Percentiles rank a stretch among this genome's conserved stretches.
Evolutionary conservation across 2,113 vertebrate species (phyloP).

Genomic region (Isichthys henryi): DNA sequence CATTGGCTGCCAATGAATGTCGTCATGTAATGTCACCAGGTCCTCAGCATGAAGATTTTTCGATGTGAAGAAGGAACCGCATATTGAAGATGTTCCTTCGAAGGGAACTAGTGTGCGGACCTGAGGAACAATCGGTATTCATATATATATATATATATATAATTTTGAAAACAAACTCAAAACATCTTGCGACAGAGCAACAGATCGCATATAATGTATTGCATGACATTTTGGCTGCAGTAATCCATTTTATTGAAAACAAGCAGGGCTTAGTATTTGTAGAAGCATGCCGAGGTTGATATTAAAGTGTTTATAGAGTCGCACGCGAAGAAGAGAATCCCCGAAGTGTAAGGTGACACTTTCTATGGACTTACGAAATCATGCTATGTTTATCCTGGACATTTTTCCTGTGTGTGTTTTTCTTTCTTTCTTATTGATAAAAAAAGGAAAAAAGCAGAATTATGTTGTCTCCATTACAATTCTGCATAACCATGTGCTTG

Average conservation of each 20-base stretch:
- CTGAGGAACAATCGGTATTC: neutral
- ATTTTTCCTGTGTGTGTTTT: neutral
- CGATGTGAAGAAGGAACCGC: neutral
- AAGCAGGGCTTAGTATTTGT: neutral
- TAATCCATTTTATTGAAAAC: conserved; percentile 9
- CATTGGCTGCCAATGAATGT: neutral
- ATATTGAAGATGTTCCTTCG: neutral
- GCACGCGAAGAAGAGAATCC: neutral
- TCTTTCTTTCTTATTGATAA: neutral
- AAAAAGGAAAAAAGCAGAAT: neutral
- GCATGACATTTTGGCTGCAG: neutral
- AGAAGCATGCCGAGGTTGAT: conserved; percentile 5
- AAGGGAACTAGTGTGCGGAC: neutral
- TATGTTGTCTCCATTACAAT: neutral
- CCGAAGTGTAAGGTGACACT: neutral
- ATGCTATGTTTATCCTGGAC: neutral
- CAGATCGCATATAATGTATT: neutral
- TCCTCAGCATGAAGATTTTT: too few species aligned
- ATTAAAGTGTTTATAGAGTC: conserved; percentile 8
- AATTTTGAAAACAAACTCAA: neutral
- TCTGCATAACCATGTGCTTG: neutral
- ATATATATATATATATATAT: too few species aligned
- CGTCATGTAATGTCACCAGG: neutral
- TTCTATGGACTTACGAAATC: neutral
- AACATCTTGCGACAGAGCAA: neutral